Evolutionary conservation across 2,888 invertebrate genomes (phyloP).

Genomic region (Pilophorus perplexus): DNA sequence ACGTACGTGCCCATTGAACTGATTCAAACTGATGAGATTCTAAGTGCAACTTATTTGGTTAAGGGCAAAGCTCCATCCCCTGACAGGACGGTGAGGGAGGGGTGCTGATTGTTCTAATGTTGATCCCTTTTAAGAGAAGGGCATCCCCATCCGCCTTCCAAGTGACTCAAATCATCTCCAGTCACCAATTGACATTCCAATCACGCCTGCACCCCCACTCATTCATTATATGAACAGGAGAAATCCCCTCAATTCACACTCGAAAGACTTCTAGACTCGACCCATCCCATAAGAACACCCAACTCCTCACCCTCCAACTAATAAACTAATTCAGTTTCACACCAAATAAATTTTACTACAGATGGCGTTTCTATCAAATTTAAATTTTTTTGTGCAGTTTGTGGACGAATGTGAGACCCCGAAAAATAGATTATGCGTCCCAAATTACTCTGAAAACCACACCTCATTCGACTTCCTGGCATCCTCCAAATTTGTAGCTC

Average conservation of each 20-base stretch:
- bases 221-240: slow-evolving; percentile 17
- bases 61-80: not conserved
- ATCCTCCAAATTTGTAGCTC: too few species aligned
- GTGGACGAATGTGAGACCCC: too few species aligned
- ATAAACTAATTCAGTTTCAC: too few species aligned
- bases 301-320: too few species aligned
- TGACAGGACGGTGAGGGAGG: not conserved
- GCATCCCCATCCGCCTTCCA: not conserved
- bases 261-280: too few species aligned
- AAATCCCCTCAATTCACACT: not conserved
- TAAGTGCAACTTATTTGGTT: slow-evolving; percentile 27
- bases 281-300: too few species aligned
- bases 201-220: slow-evolving; percentile 15
- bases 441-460: too few species aligned
- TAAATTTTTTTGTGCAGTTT: too few species aligned
- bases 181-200: slow-evolving; percentile 22
- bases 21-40: slow-evolving; percentile 28
- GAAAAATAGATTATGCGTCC: too few species aligned
- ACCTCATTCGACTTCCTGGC: too few species aligned
- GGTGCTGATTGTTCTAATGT: slow-evolving; percentile 28
- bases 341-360: too few species aligned
- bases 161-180: not conserved
- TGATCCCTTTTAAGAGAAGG: slow-evolving; percentile 21
- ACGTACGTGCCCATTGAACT: slow-evolving; percentile 35
- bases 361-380: too few species aligned